Conservation (phyloP, 2,113 vertebrate species). For the Cottus gobio region DNA sequence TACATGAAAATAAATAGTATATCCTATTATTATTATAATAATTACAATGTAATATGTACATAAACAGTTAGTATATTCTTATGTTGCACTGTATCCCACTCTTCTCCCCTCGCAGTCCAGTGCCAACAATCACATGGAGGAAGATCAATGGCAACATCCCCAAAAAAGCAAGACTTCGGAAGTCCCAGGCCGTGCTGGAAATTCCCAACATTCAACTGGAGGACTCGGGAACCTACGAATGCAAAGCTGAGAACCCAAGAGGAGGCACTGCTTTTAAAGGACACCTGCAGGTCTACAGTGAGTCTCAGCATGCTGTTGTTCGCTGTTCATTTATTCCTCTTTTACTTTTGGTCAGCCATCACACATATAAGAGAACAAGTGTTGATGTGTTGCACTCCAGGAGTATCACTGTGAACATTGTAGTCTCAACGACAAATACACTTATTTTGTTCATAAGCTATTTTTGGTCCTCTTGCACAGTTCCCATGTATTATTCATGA, state of each 20-base stretch:
- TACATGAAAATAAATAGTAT: neutral
- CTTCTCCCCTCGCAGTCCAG: slow-evolving; percentile 85
- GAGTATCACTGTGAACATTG: neutral
- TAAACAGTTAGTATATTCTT: neutral
- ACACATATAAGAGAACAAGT: slow-evolving; percentile 1
- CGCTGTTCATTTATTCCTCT: neutral
- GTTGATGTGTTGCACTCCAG: slow-evolving; percentile 15
- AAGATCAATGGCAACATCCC: slow-evolving; percentile 96
- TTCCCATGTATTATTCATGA: slow-evolving; percentile 3
- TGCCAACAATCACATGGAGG: slow-evolving; percentile 97
- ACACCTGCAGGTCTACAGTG: slow-evolving; percentile 96
- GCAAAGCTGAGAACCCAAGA: slow-evolving; percentile 93
- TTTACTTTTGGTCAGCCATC: neutral
- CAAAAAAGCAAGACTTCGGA: slow-evolving; percentile 93
- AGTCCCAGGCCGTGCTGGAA: slow-evolving; percentile 96
- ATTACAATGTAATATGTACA: neutral
- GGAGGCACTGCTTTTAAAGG: slow-evolving; percentile 95
- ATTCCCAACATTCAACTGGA: slow-evolving; percentile 96
- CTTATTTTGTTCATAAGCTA: neutral
- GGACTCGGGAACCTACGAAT: slow-evolving; percentile 93
- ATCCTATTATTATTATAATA: neutral
- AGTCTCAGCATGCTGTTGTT: slow-evolving; percentile 70
- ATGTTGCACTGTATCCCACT: neutral
- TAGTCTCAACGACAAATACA: neutral
- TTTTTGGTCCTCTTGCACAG: neutral